Percentiles rank a stretch among this genome's conserved stretches.
Evolutionary conservation across 2,888 invertebrate species (phyloP).

Genomic region (Rhamnusium bicolor): DNA sequence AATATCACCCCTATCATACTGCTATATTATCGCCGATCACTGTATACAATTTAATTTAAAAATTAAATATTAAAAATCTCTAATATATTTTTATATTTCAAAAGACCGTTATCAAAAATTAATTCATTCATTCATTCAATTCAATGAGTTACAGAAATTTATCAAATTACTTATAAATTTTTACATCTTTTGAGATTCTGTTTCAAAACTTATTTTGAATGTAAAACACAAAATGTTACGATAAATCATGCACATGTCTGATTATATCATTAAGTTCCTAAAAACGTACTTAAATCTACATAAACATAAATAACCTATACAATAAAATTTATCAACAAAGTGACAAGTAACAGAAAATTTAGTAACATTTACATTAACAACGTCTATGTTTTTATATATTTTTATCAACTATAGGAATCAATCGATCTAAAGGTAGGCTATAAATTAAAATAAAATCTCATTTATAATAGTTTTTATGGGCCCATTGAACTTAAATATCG

Average conservation of each 20-base stretch:
- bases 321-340: slow-evolving; percentile 1
- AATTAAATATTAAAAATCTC: too few species aligned
- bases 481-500: slow-evolving; percentile 31
- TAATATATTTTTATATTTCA: too few species aligned
- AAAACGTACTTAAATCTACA: neutral
- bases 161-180: too few species aligned
- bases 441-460: slow-evolving; percentile 28
- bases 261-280: neutral
- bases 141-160: too few species aligned
- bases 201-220: too few species aligned
- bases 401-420: slow-evolving; percentile 8
- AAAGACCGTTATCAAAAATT: too few species aligned
- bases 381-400: slow-evolving; percentile 3
- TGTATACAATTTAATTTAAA: too few species aligned
- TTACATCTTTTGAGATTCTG: too few species aligned
- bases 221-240: too few species aligned
- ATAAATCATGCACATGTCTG: neutral
- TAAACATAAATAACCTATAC: neutral
- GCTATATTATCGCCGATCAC: too few species aligned
- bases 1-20: too few species aligned
- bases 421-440: slow-evolving; percentile 20
- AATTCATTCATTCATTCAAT: too few species aligned
- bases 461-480: slow-evolving; percentile 37
- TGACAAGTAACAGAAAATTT: neutral
- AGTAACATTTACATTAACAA: slow-evolving; percentile 8